Percentiles rank a stretch among this genome's conserved stretches.
Evolutionary conservation across 2,888 invertebrate species (phyloP).

Genomic region (Chrysotoxum bicinctum): DNA sequence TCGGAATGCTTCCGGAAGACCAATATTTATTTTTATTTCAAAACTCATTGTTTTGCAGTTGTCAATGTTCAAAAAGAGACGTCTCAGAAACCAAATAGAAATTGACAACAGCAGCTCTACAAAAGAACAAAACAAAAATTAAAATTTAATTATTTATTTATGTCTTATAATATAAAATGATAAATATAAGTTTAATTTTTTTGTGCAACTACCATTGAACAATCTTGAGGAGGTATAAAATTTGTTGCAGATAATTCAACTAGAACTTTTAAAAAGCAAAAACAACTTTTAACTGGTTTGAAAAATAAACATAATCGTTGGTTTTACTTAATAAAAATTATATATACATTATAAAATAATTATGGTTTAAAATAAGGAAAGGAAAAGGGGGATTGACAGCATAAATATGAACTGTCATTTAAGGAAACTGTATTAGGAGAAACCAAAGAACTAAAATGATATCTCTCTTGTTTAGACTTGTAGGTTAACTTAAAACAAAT

Average conservation of each 20-base stretch:
- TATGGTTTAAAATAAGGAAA: neutral
- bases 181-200: neutral
- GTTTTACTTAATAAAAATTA: neutral
- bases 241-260: neutral
- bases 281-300: neutral
- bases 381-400: neutral
- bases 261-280: neutral
- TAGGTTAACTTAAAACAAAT: neutral
- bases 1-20: too few relatives aligned
- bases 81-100: neutral
- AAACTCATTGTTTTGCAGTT: too few relatives aligned
- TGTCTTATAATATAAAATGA: neutral
- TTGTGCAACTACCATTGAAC: neutral
- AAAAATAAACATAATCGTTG: neutral
- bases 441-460: neutral
- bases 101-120: neutral
- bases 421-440: conserved; percentile 1
- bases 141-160: neutral
- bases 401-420: conserved; percentile 3
- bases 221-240: neutral
- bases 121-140: neutral
- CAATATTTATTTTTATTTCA: too few relatives aligned
- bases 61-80: too few relatives aligned
- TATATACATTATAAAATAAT: neutral
- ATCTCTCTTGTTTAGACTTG: neutral